Evolutionary conservation across 2,888 invertebrate species (phyloP), one percentile per base, ranked within the genome.

Genomic region (Scaptomyza polygonia): DNA sequence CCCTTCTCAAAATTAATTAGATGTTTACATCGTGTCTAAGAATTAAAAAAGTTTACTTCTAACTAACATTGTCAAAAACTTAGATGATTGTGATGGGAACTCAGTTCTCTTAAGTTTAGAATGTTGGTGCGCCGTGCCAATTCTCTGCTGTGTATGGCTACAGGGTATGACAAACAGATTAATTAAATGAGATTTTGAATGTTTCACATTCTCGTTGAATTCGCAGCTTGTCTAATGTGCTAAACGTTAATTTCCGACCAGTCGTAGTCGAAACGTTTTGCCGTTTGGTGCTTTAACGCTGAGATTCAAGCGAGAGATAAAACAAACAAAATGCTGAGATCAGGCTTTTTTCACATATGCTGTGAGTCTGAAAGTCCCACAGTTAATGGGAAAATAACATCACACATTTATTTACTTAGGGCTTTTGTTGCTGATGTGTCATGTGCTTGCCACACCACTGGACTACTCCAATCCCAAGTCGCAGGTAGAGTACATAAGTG

Each of bases 401-500:
- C 11, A 8, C 21, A 42, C 29, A 9, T 32, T 16, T 25, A 14
- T 36, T 12, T 45, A 11, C 27, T 27, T 55, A 81, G 88, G 65
- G 49, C 8, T 64, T 6, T 51, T 73, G 48, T 18, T 52, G 29
- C 11, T 72, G 47, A 1, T 72, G 8, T 59, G 44, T 21, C 58
- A 47, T 11, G 51, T 45, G 8, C 5, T 65, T n/a, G 47, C 70
- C 4, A 25, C 42, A 12, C 42, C 42, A 43, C 32, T 73, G 21
- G 86, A 88, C 14, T 56, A 71, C 34, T 57, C 71, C 27, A 86
- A 90, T 72, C 90, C 90, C 9, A 89, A 90, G 72, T 78, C 82
- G 16, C 90, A 91, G 63, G 91, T 90, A 63, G 91, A 91, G 62
- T 78, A 90, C 25, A 81, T 91, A n/a, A 77, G 12, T n/a, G 14